Percentiles rank a stretch among this genome's conserved stretches.
Evolutionary conservation across 2,888 invertebrate species (phyloP).

Genomic region (Lutraria lutraria): DNA sequence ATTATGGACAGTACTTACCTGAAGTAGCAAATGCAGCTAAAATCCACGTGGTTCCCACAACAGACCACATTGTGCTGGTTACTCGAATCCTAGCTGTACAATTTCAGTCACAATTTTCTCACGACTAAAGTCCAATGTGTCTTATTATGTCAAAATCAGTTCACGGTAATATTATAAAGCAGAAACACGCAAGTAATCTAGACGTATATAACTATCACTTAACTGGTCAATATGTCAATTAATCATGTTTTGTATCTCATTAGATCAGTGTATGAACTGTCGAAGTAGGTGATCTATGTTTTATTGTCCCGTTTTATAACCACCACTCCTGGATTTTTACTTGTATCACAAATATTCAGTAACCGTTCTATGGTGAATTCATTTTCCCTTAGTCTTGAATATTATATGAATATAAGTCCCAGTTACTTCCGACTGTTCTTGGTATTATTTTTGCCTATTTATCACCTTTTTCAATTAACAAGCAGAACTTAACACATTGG

Average conservation of each 20-base stretch:
- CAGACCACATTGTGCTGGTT: background rate
- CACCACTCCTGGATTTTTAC: background rate
- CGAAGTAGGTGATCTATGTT: background rate
- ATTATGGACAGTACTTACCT: background rate
- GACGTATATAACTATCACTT: background rate
- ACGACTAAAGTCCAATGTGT: background rate
- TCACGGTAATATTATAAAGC: background rate
- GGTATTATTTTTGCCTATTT: too few species aligned
- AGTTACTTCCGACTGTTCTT: too few species aligned
- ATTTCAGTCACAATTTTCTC: background rate
- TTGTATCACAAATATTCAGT: background rate
- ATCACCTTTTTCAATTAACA: too few species aligned
- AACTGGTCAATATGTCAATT: conserved; percentile 7
- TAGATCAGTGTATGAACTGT: background rate
- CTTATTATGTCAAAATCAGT: background rate
- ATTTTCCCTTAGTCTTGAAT: background rate
- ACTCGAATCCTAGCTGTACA: background rate
- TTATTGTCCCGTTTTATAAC: background rate
- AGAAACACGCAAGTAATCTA: background rate
- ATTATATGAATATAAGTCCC: background rate
- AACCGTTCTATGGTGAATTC: background rate
- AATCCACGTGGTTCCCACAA: background rate
- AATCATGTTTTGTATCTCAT: background rate
- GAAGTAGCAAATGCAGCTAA: background rate
- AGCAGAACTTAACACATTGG: too few species aligned